Base-by-base conservation (phyloP, 2,888 invertebrate genomes). In the Thyatira batis region DNA sequence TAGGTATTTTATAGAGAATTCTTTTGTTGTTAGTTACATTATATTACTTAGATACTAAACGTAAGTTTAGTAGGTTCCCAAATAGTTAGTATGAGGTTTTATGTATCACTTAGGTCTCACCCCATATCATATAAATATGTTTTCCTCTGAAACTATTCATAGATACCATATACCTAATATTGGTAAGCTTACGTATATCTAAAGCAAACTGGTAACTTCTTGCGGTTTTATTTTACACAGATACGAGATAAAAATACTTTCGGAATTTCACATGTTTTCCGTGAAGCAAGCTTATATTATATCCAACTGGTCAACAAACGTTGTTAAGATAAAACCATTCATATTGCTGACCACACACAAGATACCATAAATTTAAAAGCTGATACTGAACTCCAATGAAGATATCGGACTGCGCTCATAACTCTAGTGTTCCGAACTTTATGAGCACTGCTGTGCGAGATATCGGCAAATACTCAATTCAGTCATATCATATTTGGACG, bases 401-500 rank as follows among this genome's bases (percentile, higher is more conserved):
- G 43, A 28, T 45, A 48, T 33, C 25, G 17, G 21, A 25, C 23
- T 25, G 25, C 45, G 25, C 45, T 25, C 45, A 25, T 46, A 46
- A 23, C 23, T 46, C 13, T 25, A 46, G 23, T 46, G 45, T 46
- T 33, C 50, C 20, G 46, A 50, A 58, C 56, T 61, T 64, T 60
- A 63, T 27, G 58, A 60, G 25, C 25, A 25, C 25, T 54, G 49
- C 17, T 52, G 57, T 30, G 23, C 11, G 20, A 62, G 71, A 76
- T 79, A 76, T 75, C 68, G 70, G 58, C 63, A 66, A 72, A 66
- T 69, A 72, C 71, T 65, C 71, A 71, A 58, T 73, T 64, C 56
- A 67, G 63, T 67, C 70, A 68, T 72, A 74, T 73, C 71, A 74
- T 74, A 73, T 74, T 70, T 63, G 69, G 73, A 76, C 78, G 69